These are phyloP conservation scores for Eubasilissa regina DNA, from an alignment of 1,140 invertebrate species.

Conservation along the genomic window DNA sequence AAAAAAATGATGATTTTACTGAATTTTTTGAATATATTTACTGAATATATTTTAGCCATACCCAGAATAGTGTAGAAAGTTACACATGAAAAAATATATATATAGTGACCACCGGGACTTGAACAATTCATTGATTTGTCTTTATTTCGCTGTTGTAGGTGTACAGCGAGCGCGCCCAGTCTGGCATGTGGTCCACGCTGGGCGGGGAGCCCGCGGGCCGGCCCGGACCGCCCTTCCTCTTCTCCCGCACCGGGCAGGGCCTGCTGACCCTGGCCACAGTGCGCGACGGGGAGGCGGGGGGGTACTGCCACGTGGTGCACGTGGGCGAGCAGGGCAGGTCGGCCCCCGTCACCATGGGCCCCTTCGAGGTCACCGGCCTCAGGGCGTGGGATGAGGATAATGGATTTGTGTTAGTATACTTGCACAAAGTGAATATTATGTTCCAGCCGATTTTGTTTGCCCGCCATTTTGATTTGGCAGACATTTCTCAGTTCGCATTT, in stretches of 20 bases:
- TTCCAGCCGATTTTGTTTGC: no score
- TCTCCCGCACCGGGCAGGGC: slow-evolving; percentile 67
- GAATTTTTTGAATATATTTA: no score
- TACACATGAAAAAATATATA: no score
- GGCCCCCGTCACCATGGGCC: slow-evolving; percentile 75
- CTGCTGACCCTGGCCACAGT: slow-evolving; percentile 75
- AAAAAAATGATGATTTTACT: no score
- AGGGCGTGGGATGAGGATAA: slow-evolving; percentile 78
- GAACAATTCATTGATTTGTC: no score
- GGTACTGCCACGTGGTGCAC: slow-evolving; percentile 70
- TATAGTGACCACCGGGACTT: no score
- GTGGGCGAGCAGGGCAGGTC: slow-evolving; percentile 61
- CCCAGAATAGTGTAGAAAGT: no score
- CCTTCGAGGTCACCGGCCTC: slow-evolving; percentile 79
- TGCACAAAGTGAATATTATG: no score
- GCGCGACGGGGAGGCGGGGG: slow-evolving; percentile 73
- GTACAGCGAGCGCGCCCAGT: slow-evolving; percentile 62
- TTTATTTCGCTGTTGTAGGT: slow-evolving; percentile 58
- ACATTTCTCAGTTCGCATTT: no score
- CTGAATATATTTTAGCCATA: no score
- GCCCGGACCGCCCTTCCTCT: slow-evolving; percentile 68
- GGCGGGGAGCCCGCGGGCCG: slow-evolving; percentile 65
- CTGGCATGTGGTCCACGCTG: slow-evolving; percentile 58
- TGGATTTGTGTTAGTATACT: slow-evolving; percentile 76
- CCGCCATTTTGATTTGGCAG: no score